Conservation (phyloP, 2,797 vertebrate species). For the Podarcis lilfordi region DNA sequence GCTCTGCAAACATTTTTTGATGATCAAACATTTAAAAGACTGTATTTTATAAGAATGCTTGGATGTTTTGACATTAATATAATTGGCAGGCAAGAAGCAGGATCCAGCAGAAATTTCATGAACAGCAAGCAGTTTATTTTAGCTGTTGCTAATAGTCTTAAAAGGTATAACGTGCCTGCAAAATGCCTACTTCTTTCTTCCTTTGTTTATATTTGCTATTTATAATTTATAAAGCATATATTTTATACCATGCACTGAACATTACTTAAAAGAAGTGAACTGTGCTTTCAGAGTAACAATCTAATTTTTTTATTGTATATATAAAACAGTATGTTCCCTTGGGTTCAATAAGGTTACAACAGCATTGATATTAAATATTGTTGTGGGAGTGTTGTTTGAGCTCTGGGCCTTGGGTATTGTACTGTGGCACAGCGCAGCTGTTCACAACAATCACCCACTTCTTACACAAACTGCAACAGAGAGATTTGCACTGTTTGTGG, state of each 20-base stretch:
- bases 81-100: background rate
- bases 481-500: too few relatives aligned
- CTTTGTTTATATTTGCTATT: background rate
- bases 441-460: too few relatives aligned
- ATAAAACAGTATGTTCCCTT: too few relatives aligned
- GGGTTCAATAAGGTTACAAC: slow-evolving; percentile 62
- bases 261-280: too few relatives aligned
- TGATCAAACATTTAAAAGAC: background rate
- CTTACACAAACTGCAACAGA: too few relatives aligned
- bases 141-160: background rate
- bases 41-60: slow-evolving; percentile 19
- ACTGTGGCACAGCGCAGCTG: too few relatives aligned
- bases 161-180: background rate
- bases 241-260: too few relatives aligned
- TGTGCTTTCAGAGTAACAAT: too few relatives aligned
- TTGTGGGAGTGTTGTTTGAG: slow-evolving; percentile 12
- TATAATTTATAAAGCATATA: too few relatives aligned
- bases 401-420: too few relatives aligned
- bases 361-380: slow-evolving; percentile 46
- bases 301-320: too few relatives aligned
- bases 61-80: slow-evolving; percentile 58
- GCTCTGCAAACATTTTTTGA: slow-evolving; percentile 16
- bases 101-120: background rate
- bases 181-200: background rate
- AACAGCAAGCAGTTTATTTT: too few relatives aligned